phyloP scores from a whole-genome alignment of 2,888 invertebrate genomes.

The Cephus sareptanus region DNA sequence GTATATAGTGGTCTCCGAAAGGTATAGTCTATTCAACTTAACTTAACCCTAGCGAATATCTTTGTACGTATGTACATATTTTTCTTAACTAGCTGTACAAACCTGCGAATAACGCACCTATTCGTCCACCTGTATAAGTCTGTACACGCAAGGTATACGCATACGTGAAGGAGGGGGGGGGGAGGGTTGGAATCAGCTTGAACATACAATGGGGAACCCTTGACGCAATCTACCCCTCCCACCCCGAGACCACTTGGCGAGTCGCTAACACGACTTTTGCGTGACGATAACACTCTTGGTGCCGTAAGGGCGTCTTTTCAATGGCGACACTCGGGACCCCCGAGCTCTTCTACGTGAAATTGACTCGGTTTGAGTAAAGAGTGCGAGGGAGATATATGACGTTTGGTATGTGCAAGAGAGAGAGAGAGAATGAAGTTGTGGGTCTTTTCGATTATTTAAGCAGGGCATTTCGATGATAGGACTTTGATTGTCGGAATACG shows the following conservation, averaged over 20 bases:
- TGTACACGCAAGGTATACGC: not conserved
- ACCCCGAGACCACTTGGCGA: slow-evolving; percentile 52
- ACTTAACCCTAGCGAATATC: not conserved
- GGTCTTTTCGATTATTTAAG: slow-evolving; percentile 18
- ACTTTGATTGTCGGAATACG: slow-evolving; percentile 15
- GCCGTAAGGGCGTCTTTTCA: not conserved
- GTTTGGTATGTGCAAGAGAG: not conserved
- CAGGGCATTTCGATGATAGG: slow-evolving; percentile 11
- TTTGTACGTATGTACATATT: not conserved
- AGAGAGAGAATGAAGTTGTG: not conserved
- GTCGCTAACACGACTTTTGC: slow-evolving; percentile 61
- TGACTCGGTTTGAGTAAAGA: not conserved
- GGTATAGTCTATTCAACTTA: not conserved
- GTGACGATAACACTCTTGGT: slow-evolving; percentile 39
- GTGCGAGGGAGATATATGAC: not conserved
- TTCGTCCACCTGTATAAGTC: not conserved
- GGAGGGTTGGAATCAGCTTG: not conserved
- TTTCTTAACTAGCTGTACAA: not conserved
- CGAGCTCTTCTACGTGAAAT: not conserved
- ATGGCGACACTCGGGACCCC: not conserved
- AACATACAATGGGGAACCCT: slow-evolving; percentile 2
- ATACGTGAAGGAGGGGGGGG: not conserved
- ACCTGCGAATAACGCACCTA: not conserved
- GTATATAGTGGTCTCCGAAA: not conserved
- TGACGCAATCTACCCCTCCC: not conserved